Evolutionary conservation across 2,797 vertebrate species (phyloP), one percentile per base, ranked within the genome.

Genomic region (Acridotheres tristis): DNA sequence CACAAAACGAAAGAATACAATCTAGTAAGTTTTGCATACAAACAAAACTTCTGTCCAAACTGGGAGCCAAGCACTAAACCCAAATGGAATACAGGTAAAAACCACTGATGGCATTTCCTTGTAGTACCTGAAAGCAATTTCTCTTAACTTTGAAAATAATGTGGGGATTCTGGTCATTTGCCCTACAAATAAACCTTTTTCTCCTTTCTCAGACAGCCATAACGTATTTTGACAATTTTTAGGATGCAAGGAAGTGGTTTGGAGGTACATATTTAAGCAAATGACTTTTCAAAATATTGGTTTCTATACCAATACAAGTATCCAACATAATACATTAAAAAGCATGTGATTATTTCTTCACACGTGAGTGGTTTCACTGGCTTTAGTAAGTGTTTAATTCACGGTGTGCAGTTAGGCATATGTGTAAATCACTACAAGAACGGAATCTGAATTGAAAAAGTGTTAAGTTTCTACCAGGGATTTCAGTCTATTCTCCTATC

Each of bases 71-170:
- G n/a, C 48, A 83, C 58, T 47, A 94, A 94, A 80, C 15, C 17
- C 20, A 89, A 93, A 86, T 29, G 23, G 26, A 86, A 93, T 47
- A 90, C 34, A 94, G 80, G 61, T 29, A 81, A 89, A 94, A 96
- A 82, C 8, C 42, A 93, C 30, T 74, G 74, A 89, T 59, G 57
- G 34, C 30, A 85, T 94, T 92, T 89, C 54, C 71, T 91, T 16
- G 1, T 30, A 69, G 34, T 43, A 93, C 0, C 1, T 59, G 85
- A 79, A 89, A 94, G 34, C 10, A 36, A 63, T 88, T 90, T 77
- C 76, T 82, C 78, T 75, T 62, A 87, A 71, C 58, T 89, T 94
- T 91, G 72, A 88, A 81, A 45, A 57, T 67, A 71, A 62, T 27
- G 7, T 36, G 18, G 14, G 90, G 51, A 82, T 75, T 94, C 78